A percentile compares a stretch with the other conserved stretches of the same genome.
These are phyloP conservation scores for Merops nubicus DNA, from an alignment of 2,113 vertebrate species.

Conservation along the genomic window DNA sequence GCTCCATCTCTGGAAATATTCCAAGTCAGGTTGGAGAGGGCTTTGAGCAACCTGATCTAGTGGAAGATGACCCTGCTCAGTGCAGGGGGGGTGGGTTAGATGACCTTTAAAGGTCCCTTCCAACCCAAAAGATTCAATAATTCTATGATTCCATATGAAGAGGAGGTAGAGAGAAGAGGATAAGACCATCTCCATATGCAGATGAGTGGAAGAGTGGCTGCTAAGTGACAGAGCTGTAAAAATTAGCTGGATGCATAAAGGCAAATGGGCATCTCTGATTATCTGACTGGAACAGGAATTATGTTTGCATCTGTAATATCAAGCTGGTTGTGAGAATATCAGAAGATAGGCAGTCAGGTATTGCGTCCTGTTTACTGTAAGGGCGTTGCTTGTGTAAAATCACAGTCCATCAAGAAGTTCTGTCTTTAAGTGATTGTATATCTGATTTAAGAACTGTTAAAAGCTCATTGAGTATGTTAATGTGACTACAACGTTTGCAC, in stretches of 20 bases:
- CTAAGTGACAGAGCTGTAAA: neutral
- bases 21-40: neutral
- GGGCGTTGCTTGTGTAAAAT: neutral
- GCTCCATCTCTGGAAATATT: neutral
- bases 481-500: neutral
- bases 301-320: neutral
- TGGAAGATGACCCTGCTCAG: neutral
- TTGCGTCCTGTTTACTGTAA: neutral
- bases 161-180: neutral
- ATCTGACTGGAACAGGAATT: neutral
- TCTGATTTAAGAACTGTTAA: neutral
- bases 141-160: neutral
- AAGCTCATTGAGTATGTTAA: neutral
- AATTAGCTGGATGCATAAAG: neutral
- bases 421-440: accelerated
- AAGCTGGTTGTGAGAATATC: neutral
- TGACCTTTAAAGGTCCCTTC: neutral
- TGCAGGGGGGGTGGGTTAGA: too few species aligned
- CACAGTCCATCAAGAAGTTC: neutral
- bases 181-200: neutral
- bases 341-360: accelerated
- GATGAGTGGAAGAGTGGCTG: neutral
- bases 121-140: neutral
- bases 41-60: neutral
- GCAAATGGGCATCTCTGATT: neutral